Percentiles rank a stretch among this genome's conserved stretches.
These are phyloP conservation scores for Mactromeris polynyma DNA, from an alignment of 2,888 invertebrate genomes.

Conservation along the genomic window DNA sequence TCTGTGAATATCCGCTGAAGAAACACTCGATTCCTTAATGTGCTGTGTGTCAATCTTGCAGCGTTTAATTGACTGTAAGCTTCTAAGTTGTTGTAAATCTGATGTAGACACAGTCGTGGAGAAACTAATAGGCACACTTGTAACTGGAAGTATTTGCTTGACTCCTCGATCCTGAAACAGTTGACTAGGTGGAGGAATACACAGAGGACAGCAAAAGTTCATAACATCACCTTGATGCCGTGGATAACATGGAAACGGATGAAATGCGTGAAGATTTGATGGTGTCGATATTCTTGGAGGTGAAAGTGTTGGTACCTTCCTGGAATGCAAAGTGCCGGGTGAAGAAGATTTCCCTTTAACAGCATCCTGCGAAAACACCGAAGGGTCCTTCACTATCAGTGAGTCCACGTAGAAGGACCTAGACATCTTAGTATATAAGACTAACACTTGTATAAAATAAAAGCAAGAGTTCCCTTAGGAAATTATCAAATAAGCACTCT, in stretches of 20 bases:
- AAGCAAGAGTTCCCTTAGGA: neutral
- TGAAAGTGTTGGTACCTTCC: conserved; percentile 54
- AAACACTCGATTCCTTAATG: neutral
- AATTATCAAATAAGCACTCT: neutral
- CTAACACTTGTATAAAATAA: neutral
- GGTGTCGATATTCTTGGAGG: conserved; percentile 53
- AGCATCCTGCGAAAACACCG: conserved; percentile 23
- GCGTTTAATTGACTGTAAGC: conserved; percentile 21
- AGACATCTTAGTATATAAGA: conserved; percentile 79
- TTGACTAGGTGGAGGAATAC: conserved; percentile 75
- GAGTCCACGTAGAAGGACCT: conserved; percentile 86
- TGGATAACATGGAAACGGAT: conserved; percentile 78
- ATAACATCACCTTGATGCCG: conserved; percentile 80
- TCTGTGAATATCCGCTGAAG: conserved; percentile 14
- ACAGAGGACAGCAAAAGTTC: conserved; percentile 82
- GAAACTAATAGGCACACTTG: conserved; percentile 55
- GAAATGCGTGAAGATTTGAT: conserved; percentile 57
- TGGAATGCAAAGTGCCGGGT: conserved; percentile 53
- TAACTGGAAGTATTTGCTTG: conserved; percentile 58
- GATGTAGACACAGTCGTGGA: conserved; percentile 56
- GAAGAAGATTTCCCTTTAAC: conserved; percentile 1
- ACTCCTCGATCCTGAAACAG: conserved; percentile 55
- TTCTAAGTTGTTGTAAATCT: conserved; percentile 42
- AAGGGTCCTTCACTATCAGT: conserved; percentile 82
- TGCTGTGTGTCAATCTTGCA: conserved; percentile 43